Evolutionary conservation across 1,140 invertebrate genomes (phyloP).

Genomic region (Megalopta genalis): DNA sequence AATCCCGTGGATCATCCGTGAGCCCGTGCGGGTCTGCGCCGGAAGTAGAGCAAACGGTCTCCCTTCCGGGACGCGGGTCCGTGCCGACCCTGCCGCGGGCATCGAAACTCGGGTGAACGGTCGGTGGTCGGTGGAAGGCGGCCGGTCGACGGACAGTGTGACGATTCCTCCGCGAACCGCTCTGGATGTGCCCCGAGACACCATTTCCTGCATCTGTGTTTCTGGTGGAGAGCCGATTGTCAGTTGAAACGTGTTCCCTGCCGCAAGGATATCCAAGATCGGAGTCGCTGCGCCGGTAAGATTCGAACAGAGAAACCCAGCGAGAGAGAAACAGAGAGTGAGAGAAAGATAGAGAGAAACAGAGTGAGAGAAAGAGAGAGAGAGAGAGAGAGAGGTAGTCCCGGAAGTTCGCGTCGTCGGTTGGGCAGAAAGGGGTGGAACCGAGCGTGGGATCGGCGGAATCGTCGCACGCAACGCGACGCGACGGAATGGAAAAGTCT

Average conservation of each 20-base stretch:
- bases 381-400: no score
- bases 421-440: background rate
- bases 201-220: no score
- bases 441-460: background rate
- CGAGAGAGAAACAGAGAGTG: background rate
- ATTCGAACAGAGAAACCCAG: background rate
- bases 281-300: background rate
- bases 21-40: background rate
- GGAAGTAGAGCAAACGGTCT: conserved; percentile 50
- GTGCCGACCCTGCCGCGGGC: background rate
- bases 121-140: no score
- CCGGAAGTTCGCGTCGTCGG: background rate
- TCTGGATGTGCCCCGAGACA: no score
- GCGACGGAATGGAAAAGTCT: conserved; percentile 27
- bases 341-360: background rate
- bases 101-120: no score
- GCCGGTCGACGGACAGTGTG: no score
- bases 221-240: no score
- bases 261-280: no score
- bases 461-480: background rate
- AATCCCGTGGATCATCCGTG: background rate
- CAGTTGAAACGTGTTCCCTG: no score
- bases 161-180: no score
- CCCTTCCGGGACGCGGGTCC: conserved; percentile 70
- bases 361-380: background rate